Evolutionary conservation across 2,113 vertebrate species (phyloP).

Genomic region (Tilapia sparmanii): DNA sequence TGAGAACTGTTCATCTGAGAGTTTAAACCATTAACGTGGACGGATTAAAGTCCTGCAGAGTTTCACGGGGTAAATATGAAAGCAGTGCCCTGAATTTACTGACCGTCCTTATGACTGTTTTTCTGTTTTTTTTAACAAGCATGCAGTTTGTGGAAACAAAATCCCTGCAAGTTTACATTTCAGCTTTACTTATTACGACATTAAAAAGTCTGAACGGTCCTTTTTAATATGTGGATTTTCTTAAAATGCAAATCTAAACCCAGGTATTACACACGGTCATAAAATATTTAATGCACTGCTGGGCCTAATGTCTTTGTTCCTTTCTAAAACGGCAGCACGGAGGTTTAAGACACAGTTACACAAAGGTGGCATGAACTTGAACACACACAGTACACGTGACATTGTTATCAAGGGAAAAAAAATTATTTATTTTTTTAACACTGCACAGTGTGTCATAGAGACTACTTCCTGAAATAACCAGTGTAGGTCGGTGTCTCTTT

Average conservation of each 20-base stretch:
- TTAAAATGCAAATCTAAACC: background rate
- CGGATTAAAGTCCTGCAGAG: background rate
- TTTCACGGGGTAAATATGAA: background rate
- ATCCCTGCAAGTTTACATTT: background rate
- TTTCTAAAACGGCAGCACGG: background rate
- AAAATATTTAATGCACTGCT: background rate
- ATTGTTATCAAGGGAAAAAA: background rate
- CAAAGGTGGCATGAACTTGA: background rate
- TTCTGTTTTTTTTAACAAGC: background rate
- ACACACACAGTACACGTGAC: background rate
- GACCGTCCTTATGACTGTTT: background rate
- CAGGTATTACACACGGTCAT: background rate
- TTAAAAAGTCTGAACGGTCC: background rate
- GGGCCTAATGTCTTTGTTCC: background rate
- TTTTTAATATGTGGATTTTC: background rate
- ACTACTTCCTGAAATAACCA: background rate
- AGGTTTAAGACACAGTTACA: background rate
- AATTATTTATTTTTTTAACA: background rate
- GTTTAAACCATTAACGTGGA: background rate
- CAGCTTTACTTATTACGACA: background rate
- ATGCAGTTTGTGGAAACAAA: background rate
- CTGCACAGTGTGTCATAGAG: background rate
- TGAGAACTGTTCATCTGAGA: slow-evolving; percentile 5
- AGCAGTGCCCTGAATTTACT: background rate
- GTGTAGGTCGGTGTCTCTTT: slow-evolving; percentile 7